Base-by-base conservation (phyloP, 2,113 vertebrate species). In the Albula goreensis region DNA sequence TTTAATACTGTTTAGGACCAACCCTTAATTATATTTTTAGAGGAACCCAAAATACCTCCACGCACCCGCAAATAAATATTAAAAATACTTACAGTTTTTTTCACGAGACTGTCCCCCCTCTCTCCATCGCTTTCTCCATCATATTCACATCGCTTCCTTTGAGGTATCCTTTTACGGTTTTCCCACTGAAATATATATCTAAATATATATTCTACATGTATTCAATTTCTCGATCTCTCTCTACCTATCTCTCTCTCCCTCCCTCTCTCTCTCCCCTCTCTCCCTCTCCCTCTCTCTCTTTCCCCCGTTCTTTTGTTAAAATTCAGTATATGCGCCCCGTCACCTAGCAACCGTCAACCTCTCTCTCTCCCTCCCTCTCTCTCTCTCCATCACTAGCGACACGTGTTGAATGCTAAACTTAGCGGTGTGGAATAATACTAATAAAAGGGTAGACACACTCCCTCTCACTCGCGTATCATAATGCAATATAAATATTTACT, bases 391-490 rank as follows among this genome's bases (percentile, higher is more conserved):
- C 95, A 93, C 94, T 89, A 92, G 95, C 95, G 95, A 96, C 95
- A 96, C 95, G 95, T 96, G 95, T 96, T 96, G 95, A 95, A 96
- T 96, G 95, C 95, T 96, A 96, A 96, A 96, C 95, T 96, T 96
- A 96, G 93, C 93, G 93, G 94, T 92, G 92, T 93, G 90, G 93
- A 94, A 94, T 95, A 91, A 93, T 95, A 96, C 94, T 94, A 94
- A 95, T 95, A 95, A 95, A 93, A 89, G 93, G 90, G 90, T 93
- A 93, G 91, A 89, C 90, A 89, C 91, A 90, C 90, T 90, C 88
- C 90, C 87, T 90, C 89, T 90, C 85, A 88, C 57, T 78, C 87
- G 87, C 91, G 87, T 94, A 96, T 95, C 92, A 95, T 94, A 93
- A 95, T 93, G 91, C 93, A 95, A 96, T 94, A 96, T 95, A 95